Evolutionary conservation across 2,888 invertebrate species (phyloP), one percentile per base, ranked within the genome.

Genomic region (Apodemia mormo): DNA sequence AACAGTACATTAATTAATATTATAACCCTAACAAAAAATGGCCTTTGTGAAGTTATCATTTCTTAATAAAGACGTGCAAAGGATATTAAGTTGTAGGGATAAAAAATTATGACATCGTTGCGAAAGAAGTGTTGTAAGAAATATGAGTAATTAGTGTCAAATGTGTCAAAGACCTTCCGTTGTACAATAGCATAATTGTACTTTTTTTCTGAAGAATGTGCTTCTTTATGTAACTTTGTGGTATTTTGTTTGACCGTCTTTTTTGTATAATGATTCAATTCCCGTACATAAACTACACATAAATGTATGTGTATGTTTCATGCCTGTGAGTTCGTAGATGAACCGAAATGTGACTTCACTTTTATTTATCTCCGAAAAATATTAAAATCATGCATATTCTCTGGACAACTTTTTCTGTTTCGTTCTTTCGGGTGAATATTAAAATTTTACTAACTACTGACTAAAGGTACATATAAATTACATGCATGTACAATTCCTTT

Each of bases 71-170:
- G 70, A 71, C 65, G 65, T 72, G 66, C 56, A 73, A 74, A 73
- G 65, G 74, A 76, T 74, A 75, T 76, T 52, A 74, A 69, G 72
- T 71, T 64, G 74, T 70, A 79, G 80, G 83, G 61, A 61, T 61
- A 81, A 81, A 80, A 79, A 79, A 80, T 76, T 79, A 80, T 72
- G 76, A 72, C 70, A 70, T 69, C 73, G 76, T 76, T 78, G 78
- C 78, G 64, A 78, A 75, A 74, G 45, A 68, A 43, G 33, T 71
- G 68, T 69, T 70, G 74, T 70, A 75, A 76, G 72, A 74, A 75
- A 30, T 66, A 65, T 73, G 73, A 74, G 68, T 76, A 74, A 76
- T 75, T 74, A 77, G 58, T 70, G 74, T 72, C 69, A 71, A 73
- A 74, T 72, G 72, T 70, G 72, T 72, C 74, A 76, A 72, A 72